These are phyloP conservation scores for Calyptommatus sinebrachiatus DNA, from an alignment of 2,113 vertebrate genomes.

Conservation along the genomic window DNA sequence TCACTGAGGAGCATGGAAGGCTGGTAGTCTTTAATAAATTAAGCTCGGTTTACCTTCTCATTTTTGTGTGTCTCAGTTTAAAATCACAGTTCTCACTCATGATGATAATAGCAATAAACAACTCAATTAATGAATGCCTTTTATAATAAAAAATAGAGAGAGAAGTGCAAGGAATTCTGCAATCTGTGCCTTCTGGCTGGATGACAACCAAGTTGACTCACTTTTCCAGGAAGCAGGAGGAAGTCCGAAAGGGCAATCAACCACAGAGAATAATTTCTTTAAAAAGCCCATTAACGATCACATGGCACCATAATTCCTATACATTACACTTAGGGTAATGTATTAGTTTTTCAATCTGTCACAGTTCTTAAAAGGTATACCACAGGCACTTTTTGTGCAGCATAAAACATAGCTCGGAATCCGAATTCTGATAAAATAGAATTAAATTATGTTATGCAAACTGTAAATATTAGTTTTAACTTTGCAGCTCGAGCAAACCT, in stretches of 20 bases:
- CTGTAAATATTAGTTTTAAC: constrained; percentile 17
- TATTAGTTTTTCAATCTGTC: constrained; percentile 26
- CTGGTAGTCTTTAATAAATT: constrained; percentile 13
- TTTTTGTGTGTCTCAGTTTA: constrained; percentile 18
- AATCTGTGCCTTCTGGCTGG: constrained; percentile 50
- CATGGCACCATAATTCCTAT: constrained; percentile 13
- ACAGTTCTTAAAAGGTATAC: not conserved
- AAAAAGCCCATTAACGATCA: constrained; percentile 32
- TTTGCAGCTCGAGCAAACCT: constrained; percentile 12
- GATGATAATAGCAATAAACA: constrained; percentile 46
- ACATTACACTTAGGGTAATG: not conserved
- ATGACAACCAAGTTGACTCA: constrained; percentile 52
- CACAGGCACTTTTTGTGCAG: not conserved
- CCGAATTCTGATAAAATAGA: not conserved
- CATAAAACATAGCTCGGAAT: not conserved
- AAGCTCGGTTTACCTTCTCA: constrained; percentile 44
- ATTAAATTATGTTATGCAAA: constrained; percentile 4
- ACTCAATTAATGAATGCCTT: constrained; percentile 55
- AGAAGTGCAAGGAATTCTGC: constrained; percentile 43
- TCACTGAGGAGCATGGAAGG: not conserved
- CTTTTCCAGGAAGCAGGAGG: constrained; percentile 57
- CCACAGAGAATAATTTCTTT: constrained; percentile 16
- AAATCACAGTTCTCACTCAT: constrained; percentile 39
- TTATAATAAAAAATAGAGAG: constrained; percentile 23
- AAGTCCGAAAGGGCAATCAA: constrained; percentile 46